Conservation (phyloP, 2,113 vertebrate species). For the Cheilinus undulatus region DNA sequence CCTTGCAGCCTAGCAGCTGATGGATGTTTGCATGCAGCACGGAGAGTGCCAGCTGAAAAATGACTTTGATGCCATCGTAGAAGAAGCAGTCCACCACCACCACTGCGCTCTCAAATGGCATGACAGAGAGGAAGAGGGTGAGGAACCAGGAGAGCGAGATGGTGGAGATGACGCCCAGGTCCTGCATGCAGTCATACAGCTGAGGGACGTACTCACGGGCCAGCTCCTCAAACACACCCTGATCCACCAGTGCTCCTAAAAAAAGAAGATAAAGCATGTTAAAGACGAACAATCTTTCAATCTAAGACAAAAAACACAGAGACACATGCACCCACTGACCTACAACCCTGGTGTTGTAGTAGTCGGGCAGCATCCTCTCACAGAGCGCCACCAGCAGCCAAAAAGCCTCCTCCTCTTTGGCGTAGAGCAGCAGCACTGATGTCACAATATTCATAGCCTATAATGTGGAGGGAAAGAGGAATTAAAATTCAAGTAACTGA, state of each 20-base stretch:
- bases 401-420: constrained; percentile 98
- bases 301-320: background rate
- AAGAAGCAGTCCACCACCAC: constrained; percentile 99
- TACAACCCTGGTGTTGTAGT: constrained; percentile 98
- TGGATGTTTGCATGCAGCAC: constrained; percentile 96
- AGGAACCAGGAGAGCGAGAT: constrained; percentile 99
- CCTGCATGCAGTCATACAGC: constrained; percentile 99
- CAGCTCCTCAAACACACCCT: constrained; percentile 97
- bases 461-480: background rate
- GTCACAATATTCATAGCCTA: constrained; percentile 99
- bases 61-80: constrained; percentile 99
- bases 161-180: constrained; percentile 97
- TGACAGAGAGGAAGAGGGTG: constrained; percentile 97
- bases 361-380: constrained; percentile 98
- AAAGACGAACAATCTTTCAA: background rate
- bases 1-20: constrained; percentile 94
- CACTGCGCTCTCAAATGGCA: constrained; percentile 98
- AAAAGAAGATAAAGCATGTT: background rate
- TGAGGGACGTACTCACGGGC: constrained; percentile 95
- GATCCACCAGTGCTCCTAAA: constrained; percentile 95
- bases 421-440: constrained; percentile 95
- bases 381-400: constrained; percentile 98
- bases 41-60: constrained; percentile 96
- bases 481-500: background rate
- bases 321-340: constrained; percentile 83